Base-by-base conservation (phyloP, 2,797 vertebrate species). In the Syngnathus acus region DNA sequence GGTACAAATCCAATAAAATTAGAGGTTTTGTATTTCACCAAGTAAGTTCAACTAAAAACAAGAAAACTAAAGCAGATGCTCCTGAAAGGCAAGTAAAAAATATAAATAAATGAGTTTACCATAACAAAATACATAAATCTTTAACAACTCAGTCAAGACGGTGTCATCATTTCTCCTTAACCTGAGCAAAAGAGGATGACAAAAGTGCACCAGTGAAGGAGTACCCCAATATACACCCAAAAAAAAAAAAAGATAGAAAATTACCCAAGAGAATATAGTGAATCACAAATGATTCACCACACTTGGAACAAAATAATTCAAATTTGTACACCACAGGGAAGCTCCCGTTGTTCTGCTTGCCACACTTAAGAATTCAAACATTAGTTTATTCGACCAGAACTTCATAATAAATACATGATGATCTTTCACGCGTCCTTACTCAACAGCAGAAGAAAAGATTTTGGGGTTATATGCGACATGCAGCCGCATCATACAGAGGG, bases 1-100 rank as follows among this genome's bases (percentile, higher is more conserved):
- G 70, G 73, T 70, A 76, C 63, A 67, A 67, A 73, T 62, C 70
- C 72, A 71, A 82, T 77, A 69, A 83, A 83, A 73, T 65, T 67
- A 67, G 53, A n/a, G 64, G 61, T 78, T 81, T 32, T 37, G 68
- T 77, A 23, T 69, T 75, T 62, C 60, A 71, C 65, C 10, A 65
- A 78, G 72, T 45, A 63, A 38, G 42, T 45, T 7, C 32, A 32
- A 32, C 32, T 23, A 62, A 6, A 62, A 47, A 16, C 6, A 62
- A 62, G 4, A 4, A 32, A 47, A 37, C 16, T 13, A 51, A 40
- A 51, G 40, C 38, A 50, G 60, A 66, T 9, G 0, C 26, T 11
- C 26, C 32, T 54, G 45, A 57, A 61, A 71, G 69, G 65, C 50
- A 60, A 60, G 40, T 59, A 64, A 60, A 60, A 47, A 39, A 65